A percentile compares a stretch with the other conserved stretches of the same genome.
phyloP scores from a whole-genome alignment of 2,797 vertebrate genomes.

The Fundulus diaphanus region DNA sequence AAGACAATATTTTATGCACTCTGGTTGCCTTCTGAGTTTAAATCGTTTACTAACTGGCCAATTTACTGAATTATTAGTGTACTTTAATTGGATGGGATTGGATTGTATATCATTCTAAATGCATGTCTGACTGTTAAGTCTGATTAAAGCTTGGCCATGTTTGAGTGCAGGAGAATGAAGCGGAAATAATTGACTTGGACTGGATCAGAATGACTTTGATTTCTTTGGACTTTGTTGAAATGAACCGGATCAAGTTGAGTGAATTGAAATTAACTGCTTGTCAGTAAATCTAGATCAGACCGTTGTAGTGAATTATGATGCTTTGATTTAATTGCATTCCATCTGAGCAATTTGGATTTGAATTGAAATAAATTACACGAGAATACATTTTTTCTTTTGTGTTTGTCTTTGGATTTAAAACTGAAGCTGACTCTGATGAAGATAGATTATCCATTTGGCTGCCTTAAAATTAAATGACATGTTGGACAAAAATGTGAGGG shows the following conservation, averaged over 20 bases:
- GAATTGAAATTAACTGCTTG: too few relatives aligned
- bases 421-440: too few relatives aligned
- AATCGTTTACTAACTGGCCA: not conserved
- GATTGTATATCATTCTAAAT: not conserved
- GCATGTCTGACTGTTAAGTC: not conserved
- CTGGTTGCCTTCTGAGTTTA: not conserved
- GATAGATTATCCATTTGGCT: too few relatives aligned
- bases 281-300: too few relatives aligned
- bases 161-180: not conserved
- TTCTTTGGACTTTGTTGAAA: not conserved
- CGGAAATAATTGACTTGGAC: not conserved
- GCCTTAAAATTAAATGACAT: too few relatives aligned
- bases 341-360: too few relatives aligned
- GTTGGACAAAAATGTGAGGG: too few relatives aligned
- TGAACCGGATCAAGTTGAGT: not conserved
- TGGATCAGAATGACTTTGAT: not conserved
- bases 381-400: too few relatives aligned
- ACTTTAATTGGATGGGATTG: not conserved
- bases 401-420: too few relatives aligned
- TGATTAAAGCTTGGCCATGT: not conserved
- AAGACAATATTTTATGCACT: not conserved
- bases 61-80: not conserved
- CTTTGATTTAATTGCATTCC: too few relatives aligned
- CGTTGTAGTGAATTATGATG: too few relatives aligned
- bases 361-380: too few relatives aligned